These are phyloP conservation scores for Corythaixoides concolor DNA, from an alignment of 2,113 vertebrate genomes.

Conservation along the genomic window DNA sequence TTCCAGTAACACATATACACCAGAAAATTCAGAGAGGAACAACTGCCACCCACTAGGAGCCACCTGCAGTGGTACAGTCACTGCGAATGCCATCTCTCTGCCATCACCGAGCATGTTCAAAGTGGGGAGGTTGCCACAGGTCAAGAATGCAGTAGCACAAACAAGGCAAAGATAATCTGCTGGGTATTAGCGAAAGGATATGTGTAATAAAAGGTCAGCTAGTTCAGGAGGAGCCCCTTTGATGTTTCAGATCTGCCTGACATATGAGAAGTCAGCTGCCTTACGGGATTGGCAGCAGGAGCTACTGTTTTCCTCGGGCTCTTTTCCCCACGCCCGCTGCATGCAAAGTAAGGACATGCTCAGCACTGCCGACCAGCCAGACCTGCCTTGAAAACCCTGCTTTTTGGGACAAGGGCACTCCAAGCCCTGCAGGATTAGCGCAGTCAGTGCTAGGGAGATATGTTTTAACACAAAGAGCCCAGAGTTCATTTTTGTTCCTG, in stretches of 20 bases:
- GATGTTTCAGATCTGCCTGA: slow-evolving; percentile 1
- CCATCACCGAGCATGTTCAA: background rate
- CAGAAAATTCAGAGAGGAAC: background rate
- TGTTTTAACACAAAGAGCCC: background rate
- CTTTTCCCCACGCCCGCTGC: background rate
- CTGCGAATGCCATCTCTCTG: background rate
- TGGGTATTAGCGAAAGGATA: background rate
- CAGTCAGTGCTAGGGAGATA: background rate
- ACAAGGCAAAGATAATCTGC: slow-evolving; percentile 16
- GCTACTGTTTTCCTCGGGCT: background rate
- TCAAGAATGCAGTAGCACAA: background rate
- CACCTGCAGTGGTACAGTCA: background rate
- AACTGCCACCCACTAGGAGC: background rate
- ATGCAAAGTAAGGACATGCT: background rate
- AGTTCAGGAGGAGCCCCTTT: background rate
- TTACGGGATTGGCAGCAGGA: background rate
- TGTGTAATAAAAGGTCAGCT: background rate
- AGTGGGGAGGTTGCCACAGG: background rate
- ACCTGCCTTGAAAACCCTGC: background rate
- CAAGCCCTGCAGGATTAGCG: background rate
- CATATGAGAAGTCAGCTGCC: background rate
- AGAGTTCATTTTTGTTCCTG: background rate
- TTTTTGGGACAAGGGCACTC: background rate
- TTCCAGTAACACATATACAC: background rate
- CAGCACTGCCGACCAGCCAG: background rate